Conservation (phyloP, 1,140 invertebrate species). For the Varroa destructor region DNA sequence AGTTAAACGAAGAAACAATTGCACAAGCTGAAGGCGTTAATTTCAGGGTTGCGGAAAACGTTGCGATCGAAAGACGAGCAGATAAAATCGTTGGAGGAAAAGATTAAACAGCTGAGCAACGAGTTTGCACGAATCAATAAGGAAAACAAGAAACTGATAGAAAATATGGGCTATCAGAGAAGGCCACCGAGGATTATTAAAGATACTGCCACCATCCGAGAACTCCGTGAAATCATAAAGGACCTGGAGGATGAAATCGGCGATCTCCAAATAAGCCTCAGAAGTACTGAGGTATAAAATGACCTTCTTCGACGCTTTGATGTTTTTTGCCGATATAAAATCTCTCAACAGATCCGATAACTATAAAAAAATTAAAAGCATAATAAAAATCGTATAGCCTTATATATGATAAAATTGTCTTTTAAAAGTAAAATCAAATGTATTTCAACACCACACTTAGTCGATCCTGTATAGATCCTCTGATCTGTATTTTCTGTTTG, state of each 20-base stretch:
- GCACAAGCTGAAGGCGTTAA: too few species aligned
- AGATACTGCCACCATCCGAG: conserved; percentile 56
- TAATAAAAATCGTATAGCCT: too few species aligned
- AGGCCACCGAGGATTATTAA: conserved; percentile 53
- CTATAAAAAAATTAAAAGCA: too few species aligned
- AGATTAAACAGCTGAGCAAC: conserved; percentile 35
- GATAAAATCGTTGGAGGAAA: conserved; percentile 38
- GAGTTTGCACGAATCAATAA: conserved; percentile 42
- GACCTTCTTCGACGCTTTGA: not conserved
- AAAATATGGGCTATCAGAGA: conserved; percentile 47
- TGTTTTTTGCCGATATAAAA: too few species aligned
- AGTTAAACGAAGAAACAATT: too few species aligned
- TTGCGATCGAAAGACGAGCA: conserved; percentile 39
- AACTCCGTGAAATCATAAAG: conserved; percentile 58
- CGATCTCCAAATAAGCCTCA: conserved; percentile 51
- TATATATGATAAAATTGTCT: too few species aligned
- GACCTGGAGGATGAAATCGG: conserved; percentile 63
- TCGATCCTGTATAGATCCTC: too few species aligned
- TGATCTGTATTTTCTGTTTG: not conserved
- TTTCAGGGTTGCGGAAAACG: too few species aligned
- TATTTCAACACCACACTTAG: too few species aligned
- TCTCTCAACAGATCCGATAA: too few species aligned
- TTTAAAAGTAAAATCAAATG: too few species aligned
- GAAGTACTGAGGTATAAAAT: conserved; percentile 46
- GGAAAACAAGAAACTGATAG: conserved; percentile 42